These are phyloP conservation scores for Coregonus sp. DNA, from an alignment of 2,797 vertebrate genomes.

Conservation along the genomic window DNA sequence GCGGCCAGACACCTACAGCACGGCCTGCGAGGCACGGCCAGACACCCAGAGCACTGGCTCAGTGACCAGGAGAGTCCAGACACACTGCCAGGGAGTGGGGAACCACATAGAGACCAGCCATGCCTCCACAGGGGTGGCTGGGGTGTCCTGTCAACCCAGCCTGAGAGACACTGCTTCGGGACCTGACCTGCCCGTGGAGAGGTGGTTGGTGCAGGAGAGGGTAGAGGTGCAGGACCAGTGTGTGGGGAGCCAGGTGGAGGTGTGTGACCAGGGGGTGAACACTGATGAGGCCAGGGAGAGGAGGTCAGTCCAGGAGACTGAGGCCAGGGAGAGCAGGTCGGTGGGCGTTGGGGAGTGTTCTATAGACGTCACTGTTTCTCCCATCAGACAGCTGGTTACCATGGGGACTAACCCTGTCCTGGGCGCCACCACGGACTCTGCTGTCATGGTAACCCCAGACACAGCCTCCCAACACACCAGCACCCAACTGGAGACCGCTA, in stretches of 20 bases:
- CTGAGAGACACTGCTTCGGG: conserved; percentile 68
- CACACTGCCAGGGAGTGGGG: conserved; percentile 83
- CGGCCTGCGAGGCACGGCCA: conserved; percentile 84
- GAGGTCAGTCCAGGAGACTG: neutral
- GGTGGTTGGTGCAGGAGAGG: conserved; percentile 83
- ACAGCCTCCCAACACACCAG: conserved; percentile 78
- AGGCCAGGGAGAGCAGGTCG: conserved; percentile 69
- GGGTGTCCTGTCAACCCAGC: conserved; percentile 78
- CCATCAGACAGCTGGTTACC: conserved; percentile 70
- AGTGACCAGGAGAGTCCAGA: conserved; percentile 78
- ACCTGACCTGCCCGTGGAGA: conserved; percentile 82
- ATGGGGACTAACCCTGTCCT: conserved; percentile 74
- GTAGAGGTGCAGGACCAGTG: conserved; percentile 75
- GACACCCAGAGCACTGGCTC: conserved; percentile 79
- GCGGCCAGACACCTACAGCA: conserved; percentile 81
- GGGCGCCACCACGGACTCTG: conserved; percentile 70
- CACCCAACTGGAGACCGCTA: conserved; percentile 69
- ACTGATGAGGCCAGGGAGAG: conserved; percentile 71
- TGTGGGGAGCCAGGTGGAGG: conserved; percentile 68
- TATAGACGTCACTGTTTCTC: conserved; percentile 75
- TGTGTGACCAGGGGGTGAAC: conserved; percentile 79
- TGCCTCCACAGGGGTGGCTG: conserved; percentile 69
- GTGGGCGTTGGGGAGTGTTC: conserved; percentile 89
- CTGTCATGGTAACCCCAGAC: conserved; percentile 78
- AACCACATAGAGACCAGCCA: conserved; percentile 72